phyloP scores from a whole-genome alignment of 2,113 vertebrate genomes.

The Dromas ardeola region DNA sequence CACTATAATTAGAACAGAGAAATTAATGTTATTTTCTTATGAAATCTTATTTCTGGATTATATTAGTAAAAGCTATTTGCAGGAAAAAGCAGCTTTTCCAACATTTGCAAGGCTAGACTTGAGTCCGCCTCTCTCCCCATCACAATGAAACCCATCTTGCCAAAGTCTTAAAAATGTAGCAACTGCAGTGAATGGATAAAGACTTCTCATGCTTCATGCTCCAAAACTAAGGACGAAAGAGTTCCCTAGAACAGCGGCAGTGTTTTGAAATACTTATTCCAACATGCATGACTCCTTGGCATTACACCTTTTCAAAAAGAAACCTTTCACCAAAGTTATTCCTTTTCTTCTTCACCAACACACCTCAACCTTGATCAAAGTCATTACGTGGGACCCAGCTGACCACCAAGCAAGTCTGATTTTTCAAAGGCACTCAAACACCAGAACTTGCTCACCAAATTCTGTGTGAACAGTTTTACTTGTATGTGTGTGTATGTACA shows the following conservation, averaged over 20 bases:
- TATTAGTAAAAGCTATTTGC: not conserved
- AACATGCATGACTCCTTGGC: not conserved
- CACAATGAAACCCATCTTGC: not conserved
- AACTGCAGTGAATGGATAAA: not conserved
- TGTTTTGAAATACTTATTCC: not conserved
- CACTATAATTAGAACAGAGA: not conserved
- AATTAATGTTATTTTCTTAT: not conserved
- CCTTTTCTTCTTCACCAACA: not conserved
- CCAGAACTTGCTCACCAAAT: not conserved
- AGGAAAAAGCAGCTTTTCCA: not conserved
- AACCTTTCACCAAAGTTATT: not conserved
- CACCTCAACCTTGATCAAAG: not conserved
- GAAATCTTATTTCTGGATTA: not conserved
- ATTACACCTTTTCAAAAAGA: not conserved
- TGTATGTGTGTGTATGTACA: rapidly evolving
- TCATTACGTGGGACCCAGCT: rapidly evolving
- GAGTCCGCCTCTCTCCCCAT: not conserved
- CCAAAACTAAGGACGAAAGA: not conserved
- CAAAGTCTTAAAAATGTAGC: not conserved
- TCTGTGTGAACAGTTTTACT: not conserved
- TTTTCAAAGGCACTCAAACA: not conserved
- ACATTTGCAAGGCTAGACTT: not conserved
- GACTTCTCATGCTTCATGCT: not conserved
- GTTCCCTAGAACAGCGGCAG: rapidly evolving
- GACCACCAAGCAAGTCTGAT: not conserved